A percentile compares a stretch with the other conserved stretches of the same genome.
phyloP scores from a whole-genome alignment of 2,797 vertebrate genomes.

The Lophius americanus region DNA sequence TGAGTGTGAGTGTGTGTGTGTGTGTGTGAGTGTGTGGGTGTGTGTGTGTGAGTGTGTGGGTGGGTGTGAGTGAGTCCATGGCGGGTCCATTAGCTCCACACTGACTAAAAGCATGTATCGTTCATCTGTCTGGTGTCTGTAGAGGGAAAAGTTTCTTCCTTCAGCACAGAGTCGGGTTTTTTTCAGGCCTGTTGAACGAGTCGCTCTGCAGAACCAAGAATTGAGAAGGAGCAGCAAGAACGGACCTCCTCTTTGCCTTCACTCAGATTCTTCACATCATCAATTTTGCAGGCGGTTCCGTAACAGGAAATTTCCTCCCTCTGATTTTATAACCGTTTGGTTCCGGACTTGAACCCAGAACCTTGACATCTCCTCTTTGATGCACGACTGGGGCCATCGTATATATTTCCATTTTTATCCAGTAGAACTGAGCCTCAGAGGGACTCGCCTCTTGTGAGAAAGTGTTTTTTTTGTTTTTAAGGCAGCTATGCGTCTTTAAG shows the following conservation, averaged over 20 bases:
- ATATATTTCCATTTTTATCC: constrained; percentile 15
- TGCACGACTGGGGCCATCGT: no score
- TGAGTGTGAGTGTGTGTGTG: neutral
- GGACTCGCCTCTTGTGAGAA: no score
- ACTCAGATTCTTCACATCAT: constrained; percentile 47
- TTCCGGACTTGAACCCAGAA: constrained; percentile 48
- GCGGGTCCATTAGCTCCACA: constrained; percentile 39
- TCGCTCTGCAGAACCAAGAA: constrained; percentile 31
- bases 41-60: constrained; percentile 5
- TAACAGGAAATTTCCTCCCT: constrained; percentile 39
- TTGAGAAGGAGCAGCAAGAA: constrained; percentile 23
- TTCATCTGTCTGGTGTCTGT: constrained; percentile 16
- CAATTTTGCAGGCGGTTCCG: constrained; percentile 43
- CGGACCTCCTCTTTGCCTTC: constrained; percentile 35
- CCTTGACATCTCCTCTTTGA: constrained; percentile 30
- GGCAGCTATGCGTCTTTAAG: constrained; percentile 21
- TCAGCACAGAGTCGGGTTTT: neutral
- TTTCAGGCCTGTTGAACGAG: constrained; percentile 11
- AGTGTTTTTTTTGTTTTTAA: neutral
- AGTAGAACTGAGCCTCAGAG: no score
- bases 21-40: constrained; percentile 25
- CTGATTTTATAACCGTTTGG: constrained; percentile 27
- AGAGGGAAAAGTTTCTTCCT: neutral
- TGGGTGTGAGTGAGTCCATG: constrained; percentile 3
- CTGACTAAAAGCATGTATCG: constrained; percentile 26